Evolutionary conservation across 2,797 vertebrate genomes (phyloP), one percentile per base, ranked within the genome.

Genomic region (Malurus splendens): DNA sequence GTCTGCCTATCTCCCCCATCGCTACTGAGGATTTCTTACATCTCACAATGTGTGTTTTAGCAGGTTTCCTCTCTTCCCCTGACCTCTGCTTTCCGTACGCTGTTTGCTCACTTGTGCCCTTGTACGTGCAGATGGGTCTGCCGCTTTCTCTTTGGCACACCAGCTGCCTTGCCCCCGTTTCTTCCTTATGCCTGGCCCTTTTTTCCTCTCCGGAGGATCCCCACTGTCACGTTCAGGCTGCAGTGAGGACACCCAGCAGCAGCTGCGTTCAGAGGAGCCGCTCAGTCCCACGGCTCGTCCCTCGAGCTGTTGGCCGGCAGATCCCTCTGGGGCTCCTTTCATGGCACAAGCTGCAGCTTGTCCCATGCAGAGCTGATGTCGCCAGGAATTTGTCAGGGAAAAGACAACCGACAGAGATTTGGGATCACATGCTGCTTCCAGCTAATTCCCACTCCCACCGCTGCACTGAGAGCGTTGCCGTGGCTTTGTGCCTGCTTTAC

Each of bases 361-460:
- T 92, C 92, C 92, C 27, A 6, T 44, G 42, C 73, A 12, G 85
- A 75, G 76, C 82, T 68, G 18, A 27, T 83, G 87, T 92, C 24
- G 5, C 71, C 89, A 17, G 71, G 87, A 92, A 70, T 80, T 89
- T 81, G 73, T 65, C 59, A 70, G 85, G 92, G 56, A 67, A 62
- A 20, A 81, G 82, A n/a, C 44, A 83, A 41, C 51, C 4, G 8
- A 8, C 5, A 4, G 89, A 81, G 87, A 72, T 61, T 59, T 32
- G 73, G 79, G 70, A 78, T 94, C 92, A 89, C 24, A 14, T 92
- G 70, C 64, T 48, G 2, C 70, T 82, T 82, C 65, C 64, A 61
- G 90, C 70, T 78, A 60, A 85, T 92, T 73, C 84, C 84, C 75
- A 39, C 90, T 85, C 82, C 77, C 75, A 24, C 59, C 48, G 4